Evolutionary conservation across 1,140 invertebrate genomes (phyloP), one percentile per base, ranked within the genome.

Genomic region (Bradynema listronoti): DNA sequence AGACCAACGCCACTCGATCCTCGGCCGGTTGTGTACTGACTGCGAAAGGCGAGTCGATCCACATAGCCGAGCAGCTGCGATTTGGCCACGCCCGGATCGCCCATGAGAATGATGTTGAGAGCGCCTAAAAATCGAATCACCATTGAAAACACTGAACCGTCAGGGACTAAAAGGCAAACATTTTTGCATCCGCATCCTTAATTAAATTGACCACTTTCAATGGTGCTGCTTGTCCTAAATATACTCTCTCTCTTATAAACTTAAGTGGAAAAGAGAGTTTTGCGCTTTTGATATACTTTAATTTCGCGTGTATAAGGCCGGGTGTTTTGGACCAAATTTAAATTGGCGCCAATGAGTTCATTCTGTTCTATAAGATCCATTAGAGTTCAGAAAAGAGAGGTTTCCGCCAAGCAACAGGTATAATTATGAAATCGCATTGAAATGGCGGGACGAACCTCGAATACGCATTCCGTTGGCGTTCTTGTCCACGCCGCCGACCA

Each of bases 81-180:
- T 81, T 99, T 99, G 6, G 95, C 95, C 27, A 99, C 94, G 73
- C 95, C 94, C 61, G 95, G 95, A 84, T 99, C 95, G 41, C 95
- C 95, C 93, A 99, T 98, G 63, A 99, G 79, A 77, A 93, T 95
- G 61, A 99, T 90, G 80, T 99, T 99, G 50, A 99, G 93, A 74
- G 89, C 94, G 25, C 91, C 86, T 86, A 53, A 54, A 78, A 78
- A 47, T 29, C n/a, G n/a, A n/a, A n/a, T n/a, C n/a, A n/a, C n/a
- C n/a, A n/a, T n/a, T n/a, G n/a, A n/a, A n/a, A n/a, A 55, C 32
- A 51, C 56, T 52, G 19, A 58, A 56, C 19, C 2, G 63, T 19
- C n/a, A n/a, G n/a, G n/a, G n/a, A n/a, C n/a, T n/a, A 9, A 24
- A 60, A 11, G 11, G 56, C n/a, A 39, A 19, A 19, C 36, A 19